Conservation (phyloP, 2,797 vertebrate genomes). For the Rhabdomys pumilio region DNA sequence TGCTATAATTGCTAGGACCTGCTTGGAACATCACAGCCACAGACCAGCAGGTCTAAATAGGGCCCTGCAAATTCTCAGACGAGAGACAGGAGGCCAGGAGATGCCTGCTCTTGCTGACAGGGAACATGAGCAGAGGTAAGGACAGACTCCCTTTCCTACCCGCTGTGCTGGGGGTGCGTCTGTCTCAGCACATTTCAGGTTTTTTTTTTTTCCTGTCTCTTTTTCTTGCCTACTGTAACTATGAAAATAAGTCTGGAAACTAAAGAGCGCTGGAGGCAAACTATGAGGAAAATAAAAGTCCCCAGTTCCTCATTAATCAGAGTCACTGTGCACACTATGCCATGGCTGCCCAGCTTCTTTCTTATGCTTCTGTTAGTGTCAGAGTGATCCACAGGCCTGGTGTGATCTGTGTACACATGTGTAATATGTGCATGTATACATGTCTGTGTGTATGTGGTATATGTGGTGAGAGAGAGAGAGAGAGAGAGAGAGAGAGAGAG, state of each 20-base stretch:
- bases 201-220: not conserved
- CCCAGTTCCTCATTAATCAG: not conserved
- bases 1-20: not conserved
- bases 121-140: accelerated
- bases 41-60: not conserved
- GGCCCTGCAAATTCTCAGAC: accelerated
- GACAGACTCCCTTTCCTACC: not conserved
- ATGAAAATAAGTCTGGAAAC: constrained; percentile 32
- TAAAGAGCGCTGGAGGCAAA: not conserved
- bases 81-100: not conserved
- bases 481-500: no score
- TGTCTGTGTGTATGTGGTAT: no score
- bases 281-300: not conserved
- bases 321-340: not conserved
- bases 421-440: not conserved
- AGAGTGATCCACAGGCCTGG: not conserved
- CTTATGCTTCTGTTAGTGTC: not conserved
- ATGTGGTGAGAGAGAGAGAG: no score
- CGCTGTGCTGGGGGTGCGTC: accelerated
- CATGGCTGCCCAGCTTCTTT: not conserved
- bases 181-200: not conserved
- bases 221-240: not conserved
- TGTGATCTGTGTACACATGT: not conserved
- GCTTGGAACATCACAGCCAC: not conserved
- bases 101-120: not conserved